These are phyloP conservation scores for Steinernema feltiae DNA, from an alignment of 1,140 invertebrate genomes.

Conservation along the genomic window DNA sequence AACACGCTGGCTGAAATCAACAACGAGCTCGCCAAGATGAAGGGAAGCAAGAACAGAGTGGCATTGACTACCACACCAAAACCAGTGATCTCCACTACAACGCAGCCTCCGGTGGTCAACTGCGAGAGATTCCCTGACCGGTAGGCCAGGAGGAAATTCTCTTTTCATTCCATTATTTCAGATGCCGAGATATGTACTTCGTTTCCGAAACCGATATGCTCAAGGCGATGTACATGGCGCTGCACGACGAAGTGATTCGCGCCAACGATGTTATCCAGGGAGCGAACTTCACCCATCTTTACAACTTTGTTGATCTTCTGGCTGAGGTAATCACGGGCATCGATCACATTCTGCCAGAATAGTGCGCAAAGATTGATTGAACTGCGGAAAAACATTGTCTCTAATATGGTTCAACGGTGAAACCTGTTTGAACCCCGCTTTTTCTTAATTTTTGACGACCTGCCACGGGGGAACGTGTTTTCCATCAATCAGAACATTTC, in stretches of 20 bases:
- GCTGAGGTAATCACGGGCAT: slow-evolving; percentile 45
- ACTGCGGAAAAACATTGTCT: too few relatives aligned
- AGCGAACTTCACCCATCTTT: slow-evolving; percentile 49
- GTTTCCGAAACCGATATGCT: slow-evolving; percentile 57
- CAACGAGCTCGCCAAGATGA: slow-evolving; percentile 7
- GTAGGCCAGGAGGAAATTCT: slow-evolving; percentile 19
- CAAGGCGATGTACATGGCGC: slow-evolving; percentile 49
- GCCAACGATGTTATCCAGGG: slow-evolving; percentile 41
- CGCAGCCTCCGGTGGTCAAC: slow-evolving; percentile 30
- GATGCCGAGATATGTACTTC: slow-evolving; percentile 49
- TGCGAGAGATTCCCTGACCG: slow-evolving; percentile 37
- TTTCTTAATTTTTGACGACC: too few relatives aligned
- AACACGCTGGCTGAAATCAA: slow-evolving; percentile 23
- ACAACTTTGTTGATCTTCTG: slow-evolving; percentile 51
- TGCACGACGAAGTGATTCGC: slow-evolving; percentile 50
- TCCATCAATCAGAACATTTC: background rate
- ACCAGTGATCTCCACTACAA: slow-evolving; percentile 29
- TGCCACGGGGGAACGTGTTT: too few relatives aligned
- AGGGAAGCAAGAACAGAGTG: background rate
- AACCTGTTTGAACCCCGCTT: too few relatives aligned
- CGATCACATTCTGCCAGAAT: too few relatives aligned
- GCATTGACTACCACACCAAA: slow-evolving; percentile 16
- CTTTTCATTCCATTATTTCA: slow-evolving; percentile 28
- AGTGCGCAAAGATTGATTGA: too few relatives aligned
- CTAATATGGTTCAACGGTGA: too few relatives aligned